Evolutionary conservation across 1,140 invertebrate genomes (phyloP).

Genomic region (Drosophila suzukii): DNA sequence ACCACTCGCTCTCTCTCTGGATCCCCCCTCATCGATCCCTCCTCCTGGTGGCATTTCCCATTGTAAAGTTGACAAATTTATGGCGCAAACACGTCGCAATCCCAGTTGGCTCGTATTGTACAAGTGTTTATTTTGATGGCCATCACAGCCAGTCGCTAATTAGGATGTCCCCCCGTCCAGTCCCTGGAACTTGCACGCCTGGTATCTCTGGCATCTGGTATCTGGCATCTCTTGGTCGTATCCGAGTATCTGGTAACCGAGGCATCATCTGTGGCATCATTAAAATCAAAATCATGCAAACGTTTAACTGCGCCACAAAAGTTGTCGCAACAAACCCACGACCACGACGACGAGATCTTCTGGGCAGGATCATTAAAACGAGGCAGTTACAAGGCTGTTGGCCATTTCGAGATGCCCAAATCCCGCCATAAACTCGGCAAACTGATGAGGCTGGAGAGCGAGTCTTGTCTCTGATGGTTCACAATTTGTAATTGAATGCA

Average conservation of each 20-base stretch:
- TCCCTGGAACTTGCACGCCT: not conserved
- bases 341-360: conserved; percentile 8
- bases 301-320: conserved; percentile 79
- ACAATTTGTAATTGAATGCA: conserved; percentile 82
- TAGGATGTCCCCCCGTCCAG: conserved; percentile 56
- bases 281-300: conserved; percentile 83
- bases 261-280: conserved; percentile 59
- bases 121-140: conserved; percentile 81
- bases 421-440: conserved; percentile 34
- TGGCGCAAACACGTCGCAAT: conserved; percentile 69
- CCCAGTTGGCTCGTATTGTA: conserved; percentile 68
- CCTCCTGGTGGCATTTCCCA: conserved; percentile 57
- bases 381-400: conserved; percentile 49
- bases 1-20: not conserved
- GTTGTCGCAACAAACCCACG: conserved; percentile 63
- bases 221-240: not conserved
- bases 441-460: conserved; percentile 20
- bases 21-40: conserved; percentile 1
- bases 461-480: conserved; percentile 56
- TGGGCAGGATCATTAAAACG: conserved; percentile 45
- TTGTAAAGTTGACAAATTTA: conserved; percentile 70
- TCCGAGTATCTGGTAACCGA: conserved; percentile 1
- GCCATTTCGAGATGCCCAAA: conserved; percentile 18
- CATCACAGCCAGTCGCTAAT: conserved; percentile 74
- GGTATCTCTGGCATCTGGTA: conserved; percentile 9